A percentile compares a stretch with the other conserved stretches of the same genome.
These are phyloP conservation scores for Acronicta leporina DNA, from an alignment of 2,888 invertebrate genomes.

Conservation along the genomic window DNA sequence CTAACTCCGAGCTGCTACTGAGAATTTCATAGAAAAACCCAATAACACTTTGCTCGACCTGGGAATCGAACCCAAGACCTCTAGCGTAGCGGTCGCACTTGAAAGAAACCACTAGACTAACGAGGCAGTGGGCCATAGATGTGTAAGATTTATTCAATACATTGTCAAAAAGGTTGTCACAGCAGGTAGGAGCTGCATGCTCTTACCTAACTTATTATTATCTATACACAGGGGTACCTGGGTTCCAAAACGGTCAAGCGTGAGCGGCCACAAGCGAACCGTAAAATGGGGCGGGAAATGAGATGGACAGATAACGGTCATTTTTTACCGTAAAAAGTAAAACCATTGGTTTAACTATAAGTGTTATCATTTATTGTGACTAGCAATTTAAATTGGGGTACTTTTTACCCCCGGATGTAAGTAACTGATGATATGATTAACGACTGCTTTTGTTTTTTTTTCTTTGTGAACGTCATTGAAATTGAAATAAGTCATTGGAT, in stretches of 20 bases:
- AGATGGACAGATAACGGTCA: slow-evolving; percentile 51
- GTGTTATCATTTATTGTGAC: slow-evolving; percentile 27
- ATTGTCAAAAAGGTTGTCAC: no score
- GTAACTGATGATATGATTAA: slow-evolving; percentile 9
- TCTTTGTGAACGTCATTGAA: background rate
- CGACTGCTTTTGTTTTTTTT: background rate
- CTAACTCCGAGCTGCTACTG: no score
- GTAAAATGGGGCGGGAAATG: slow-evolving; percentile 53
- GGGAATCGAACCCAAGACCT: no score
- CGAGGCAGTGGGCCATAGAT: no score
- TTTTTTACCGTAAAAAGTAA: slow-evolving; percentile 30
- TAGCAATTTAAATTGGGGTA: slow-evolving; percentile 14
- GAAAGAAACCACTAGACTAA: no score
- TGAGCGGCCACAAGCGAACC: slow-evolving; percentile 47
- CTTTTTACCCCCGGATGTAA: slow-evolving; percentile 1
- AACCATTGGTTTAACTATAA: slow-evolving; percentile 29
- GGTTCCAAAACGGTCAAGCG: slow-evolving; percentile 51
- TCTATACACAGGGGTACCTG: slow-evolving; percentile 41
- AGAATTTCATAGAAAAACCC: no score
- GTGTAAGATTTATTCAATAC: no score
- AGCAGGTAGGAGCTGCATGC: no score
- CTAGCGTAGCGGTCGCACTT: no score
- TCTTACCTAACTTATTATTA: background rate
- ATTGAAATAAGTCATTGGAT: no score
- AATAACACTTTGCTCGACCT: no score